Base-by-base conservation (phyloP, 1,140 invertebrate species). In the Pachyrhynchus sulphureomaculatus region DNA sequence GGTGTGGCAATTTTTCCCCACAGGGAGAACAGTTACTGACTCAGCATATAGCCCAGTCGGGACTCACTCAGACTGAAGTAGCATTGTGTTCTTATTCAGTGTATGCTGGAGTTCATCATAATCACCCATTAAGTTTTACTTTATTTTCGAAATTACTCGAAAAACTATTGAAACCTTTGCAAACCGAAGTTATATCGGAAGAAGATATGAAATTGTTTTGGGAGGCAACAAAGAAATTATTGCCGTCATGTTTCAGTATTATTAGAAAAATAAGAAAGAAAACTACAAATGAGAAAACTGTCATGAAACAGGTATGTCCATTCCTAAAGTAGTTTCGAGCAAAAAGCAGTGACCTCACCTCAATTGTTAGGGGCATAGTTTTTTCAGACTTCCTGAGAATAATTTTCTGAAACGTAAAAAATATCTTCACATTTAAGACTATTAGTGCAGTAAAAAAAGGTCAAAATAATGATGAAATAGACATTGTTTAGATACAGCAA, bases 1-100 rank as follows among this genome's bases (percentile, higher is more conserved):
- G 94, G 93, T 84, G 83, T 57, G 93, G 93, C 15, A 86, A 87
- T 66, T 91, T 95, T 75, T 87, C 88, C 32, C 83, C 85, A 18
- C 84, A 89, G 21, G 93, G 91, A 0, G 85, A 91, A 71, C 87
- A 88, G 0, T 85, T 98, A 24, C 80, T 97, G 1, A 88, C 92
- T 29, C 95, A 98, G 75, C 94, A 98, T 78, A 85, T 88, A 24
- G 91, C 93, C 9, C 95, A 98, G 76, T 92, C 94, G 60, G 93
- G 95, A 17, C 77, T 98, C 4, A 82, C 83, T 0, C 78, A 77
- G 2, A 81, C 80, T 5, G 86, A 89, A 70, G 83, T 88, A 53
- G 75, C 78, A 1, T 74, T 93, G 0, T 83, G 88, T 15, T 84
- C 90, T 72, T 93, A 89, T 88, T 76, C 84, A 33, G 89, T 91